Base-by-base conservation (phyloP, 1,140 invertebrate genomes). In the Archivesica marissinica region DNA sequence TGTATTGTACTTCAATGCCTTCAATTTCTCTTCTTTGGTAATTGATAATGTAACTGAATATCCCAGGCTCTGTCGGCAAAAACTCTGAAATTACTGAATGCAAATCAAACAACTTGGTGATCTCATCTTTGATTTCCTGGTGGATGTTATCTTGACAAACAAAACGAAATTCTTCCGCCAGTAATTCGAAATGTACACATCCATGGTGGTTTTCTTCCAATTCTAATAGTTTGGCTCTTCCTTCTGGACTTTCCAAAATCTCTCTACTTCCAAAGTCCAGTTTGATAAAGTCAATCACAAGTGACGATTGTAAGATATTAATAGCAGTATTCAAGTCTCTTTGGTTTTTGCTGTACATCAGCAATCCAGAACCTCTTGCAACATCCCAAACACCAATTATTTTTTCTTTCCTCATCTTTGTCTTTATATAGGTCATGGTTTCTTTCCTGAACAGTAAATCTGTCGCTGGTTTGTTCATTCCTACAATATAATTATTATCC, bases 321-420 rank as follows among this genome's bases (percentile, higher is more conserved):
- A 56, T 39, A n/a, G 54, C 39, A 35, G 30, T 25, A 15, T 61
- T n/a, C 13, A 44, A 6, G 20, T 79, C 76, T n/a, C 66, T 61
- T 64, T 79, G 56, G 50, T 25, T 79, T 17, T 50, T 79, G 23
- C 76, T 64, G 30, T 79, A 79, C 76, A 79, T 61, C 23, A 52
- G 2, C 15, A 79, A 38, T 4, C 17, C 23, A 0, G 4, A 38
- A 7, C 39, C 23, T 66, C 28, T 79, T 9, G 13, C 11, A 17
- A 20, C 4, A 25, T 79, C 56, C 76, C 76, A 79, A 30, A 79
- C 59, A 11, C 76, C 76, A 3, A 79, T 64, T 7, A 79, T 20
- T 23, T 79, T 79, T 38, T 64, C 47, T 2, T 64, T 35, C 23
- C 15, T 35, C 20, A 79, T 25, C 15, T 61, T 35, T 28, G 33